These are phyloP conservation scores for Silurus lanzhouensis DNA, from an alignment of 2,797 vertebrate genomes.

Conservation along the genomic window DNA sequence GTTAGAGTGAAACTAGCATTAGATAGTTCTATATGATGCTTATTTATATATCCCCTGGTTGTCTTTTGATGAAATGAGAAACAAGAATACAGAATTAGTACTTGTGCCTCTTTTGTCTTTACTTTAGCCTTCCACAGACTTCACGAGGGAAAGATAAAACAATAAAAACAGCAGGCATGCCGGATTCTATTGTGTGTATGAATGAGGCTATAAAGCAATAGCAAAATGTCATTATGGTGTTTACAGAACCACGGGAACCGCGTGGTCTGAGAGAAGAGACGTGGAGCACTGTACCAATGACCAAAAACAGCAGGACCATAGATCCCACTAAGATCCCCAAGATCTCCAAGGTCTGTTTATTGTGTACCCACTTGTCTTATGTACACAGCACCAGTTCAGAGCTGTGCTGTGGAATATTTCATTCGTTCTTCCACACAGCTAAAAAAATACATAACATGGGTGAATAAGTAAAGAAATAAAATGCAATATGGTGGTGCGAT, in stretches of 20 bases:
- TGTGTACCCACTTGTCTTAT: not conserved
- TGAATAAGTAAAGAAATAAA: not conserved
- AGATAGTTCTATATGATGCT: not conserved
- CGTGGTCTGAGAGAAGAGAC: constrained; percentile 88
- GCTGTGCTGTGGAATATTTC: not conserved
- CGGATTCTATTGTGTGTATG: not conserved
- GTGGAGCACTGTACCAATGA: constrained; percentile 96
- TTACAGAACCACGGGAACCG: constrained; percentile 62
- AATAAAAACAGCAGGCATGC: not conserved
- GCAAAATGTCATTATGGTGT: constrained; percentile 13
- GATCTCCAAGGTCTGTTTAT: constrained; percentile 90
- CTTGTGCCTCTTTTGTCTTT: not conserved
- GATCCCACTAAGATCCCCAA: constrained; percentile 98
- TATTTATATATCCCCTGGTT: not conserved
- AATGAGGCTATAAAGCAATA: not conserved
- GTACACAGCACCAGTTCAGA: not conserved
- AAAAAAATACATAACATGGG: not conserved
- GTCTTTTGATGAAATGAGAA: not conserved
- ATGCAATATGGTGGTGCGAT: not conserved
- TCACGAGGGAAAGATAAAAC: not conserved
- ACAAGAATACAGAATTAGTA: not conserved
- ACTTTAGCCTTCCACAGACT: not conserved
- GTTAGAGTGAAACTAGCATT: not conserved
- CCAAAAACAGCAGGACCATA: constrained; percentile 94
- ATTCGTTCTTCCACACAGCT: not conserved